Evolutionary conservation across 1,140 invertebrate species (phyloP).

Genomic region (Cyphomyrmex costatus): DNA sequence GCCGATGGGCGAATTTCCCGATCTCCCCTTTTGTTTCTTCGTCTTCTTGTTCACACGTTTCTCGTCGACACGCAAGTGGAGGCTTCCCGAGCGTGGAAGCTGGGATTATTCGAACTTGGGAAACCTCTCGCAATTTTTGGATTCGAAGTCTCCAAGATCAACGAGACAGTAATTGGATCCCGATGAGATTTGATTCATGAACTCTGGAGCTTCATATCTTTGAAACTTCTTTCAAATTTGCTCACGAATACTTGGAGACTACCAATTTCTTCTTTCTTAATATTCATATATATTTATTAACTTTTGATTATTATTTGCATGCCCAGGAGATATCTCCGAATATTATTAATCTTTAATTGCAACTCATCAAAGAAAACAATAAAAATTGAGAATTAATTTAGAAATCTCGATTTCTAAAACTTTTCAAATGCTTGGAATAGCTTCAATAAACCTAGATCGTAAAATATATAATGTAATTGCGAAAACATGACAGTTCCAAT

Average conservation of each 20-base stretch:
- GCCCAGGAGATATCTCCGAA: too few species aligned
- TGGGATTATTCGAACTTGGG: neutral
- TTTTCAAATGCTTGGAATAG: neutral
- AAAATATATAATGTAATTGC: neutral
- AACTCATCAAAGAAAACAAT: too few species aligned
- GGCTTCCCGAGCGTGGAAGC: neutral
- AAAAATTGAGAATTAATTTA: neutral
- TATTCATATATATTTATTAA: neutral
- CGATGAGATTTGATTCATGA: neutral
- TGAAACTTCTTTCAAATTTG: neutral
- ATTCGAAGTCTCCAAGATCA: neutral
- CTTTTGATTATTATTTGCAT: too few species aligned
- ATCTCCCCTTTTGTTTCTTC: constrained; percentile 50
- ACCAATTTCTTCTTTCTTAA: neutral
- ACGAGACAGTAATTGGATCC: neutral
- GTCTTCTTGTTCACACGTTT: neutral
- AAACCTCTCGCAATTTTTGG: neutral
- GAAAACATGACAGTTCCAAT: constrained; percentile 11
- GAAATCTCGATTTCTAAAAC: neutral
- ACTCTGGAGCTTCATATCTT: neutral
- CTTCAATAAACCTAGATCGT: neutral
- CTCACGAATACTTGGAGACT: neutral
- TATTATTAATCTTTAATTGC: too few species aligned
- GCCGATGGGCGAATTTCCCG: constrained; percentile 54
- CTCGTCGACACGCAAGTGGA: too few species aligned